Evolutionary conservation across 2,113 vertebrate species (phyloP).

Genomic region (Murina feae): DNA sequence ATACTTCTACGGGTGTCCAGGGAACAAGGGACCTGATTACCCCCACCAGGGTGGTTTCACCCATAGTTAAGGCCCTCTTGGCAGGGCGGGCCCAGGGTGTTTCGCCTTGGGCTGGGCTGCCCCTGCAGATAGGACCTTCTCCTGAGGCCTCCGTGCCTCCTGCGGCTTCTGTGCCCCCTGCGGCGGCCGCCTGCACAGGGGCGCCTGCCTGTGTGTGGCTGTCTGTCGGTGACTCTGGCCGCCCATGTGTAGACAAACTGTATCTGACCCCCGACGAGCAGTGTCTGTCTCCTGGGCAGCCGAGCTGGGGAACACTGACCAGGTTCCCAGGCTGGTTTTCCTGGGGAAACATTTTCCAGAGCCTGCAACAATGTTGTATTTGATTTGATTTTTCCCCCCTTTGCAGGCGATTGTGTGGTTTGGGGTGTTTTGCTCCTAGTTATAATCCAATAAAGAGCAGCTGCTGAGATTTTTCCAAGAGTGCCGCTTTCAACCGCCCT

Average conservation of each 20-base stretch:
- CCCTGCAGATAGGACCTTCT: neutral
- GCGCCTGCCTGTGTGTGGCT: conserved; percentile 50
- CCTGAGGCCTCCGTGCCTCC: neutral
- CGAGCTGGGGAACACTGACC: conserved; percentile 57
- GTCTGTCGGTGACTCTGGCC: conserved; percentile 31
- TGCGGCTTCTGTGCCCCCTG: neutral
- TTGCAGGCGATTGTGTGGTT: conserved; percentile 75
- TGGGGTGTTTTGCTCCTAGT: conserved; percentile 76
- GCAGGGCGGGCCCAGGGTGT: rapidly evolving
- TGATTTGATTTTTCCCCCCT: conserved; percentile 64
- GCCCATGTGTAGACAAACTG: conserved; percentile 52
- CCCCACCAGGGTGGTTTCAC: neutral
- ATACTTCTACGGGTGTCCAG: neutral
- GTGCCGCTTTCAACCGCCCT: conserved; percentile 70
- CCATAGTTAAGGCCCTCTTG: neutral
- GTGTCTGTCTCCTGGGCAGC: conserved; percentile 38
- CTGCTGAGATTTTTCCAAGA: conserved; percentile 75
- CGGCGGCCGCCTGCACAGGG: neutral
- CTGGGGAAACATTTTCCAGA: conserved; percentile 73
- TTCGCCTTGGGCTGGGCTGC: rapidly evolving
- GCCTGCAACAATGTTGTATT: conserved; percentile 71
- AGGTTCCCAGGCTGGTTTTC: conserved; percentile 67
- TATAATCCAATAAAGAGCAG: conserved; percentile 76
- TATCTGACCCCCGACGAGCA: conserved; percentile 55
- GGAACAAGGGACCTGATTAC: neutral